Evolutionary conservation across 2,797 vertebrate species (phyloP).

Genomic region (Eidolon dupreanum): DNA sequence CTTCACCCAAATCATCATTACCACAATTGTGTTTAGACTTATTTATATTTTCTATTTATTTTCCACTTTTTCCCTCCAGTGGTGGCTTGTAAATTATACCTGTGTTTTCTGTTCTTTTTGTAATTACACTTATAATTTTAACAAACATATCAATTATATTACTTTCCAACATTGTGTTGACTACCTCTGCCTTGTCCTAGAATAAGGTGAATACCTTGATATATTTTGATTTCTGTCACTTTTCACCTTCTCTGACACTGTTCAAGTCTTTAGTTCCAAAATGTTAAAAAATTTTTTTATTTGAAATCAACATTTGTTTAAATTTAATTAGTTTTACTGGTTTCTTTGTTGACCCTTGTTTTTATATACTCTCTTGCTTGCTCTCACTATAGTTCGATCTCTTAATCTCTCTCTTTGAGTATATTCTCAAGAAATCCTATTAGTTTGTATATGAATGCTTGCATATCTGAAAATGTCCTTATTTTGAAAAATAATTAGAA

Average conservation of each 20-base stretch:
- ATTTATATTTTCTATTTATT: not conserved
- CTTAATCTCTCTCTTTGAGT: not conserved
- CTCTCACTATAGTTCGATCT: not conserved
- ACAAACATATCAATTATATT: not conserved
- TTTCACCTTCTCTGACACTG: not conserved
- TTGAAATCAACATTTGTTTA: not conserved
- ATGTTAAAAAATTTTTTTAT: not conserved
- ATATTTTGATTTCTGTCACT: not conserved
- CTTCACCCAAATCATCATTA: not conserved
- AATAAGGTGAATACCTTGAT: not conserved
- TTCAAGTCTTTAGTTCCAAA: not conserved
- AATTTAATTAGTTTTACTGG: slow-evolving; percentile 14
- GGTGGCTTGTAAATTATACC: not conserved
- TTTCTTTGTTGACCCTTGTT: not conserved
- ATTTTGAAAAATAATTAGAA: slow-evolving; percentile 32
- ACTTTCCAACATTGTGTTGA: not conserved
- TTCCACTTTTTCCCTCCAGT: not conserved
- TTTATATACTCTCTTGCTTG: not conserved
- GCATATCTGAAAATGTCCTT: not conserved
- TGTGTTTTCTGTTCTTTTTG: not conserved
- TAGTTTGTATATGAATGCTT: not conserved
- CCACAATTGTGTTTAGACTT: not conserved
- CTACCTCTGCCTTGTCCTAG: not conserved
- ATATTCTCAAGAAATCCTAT: not conserved
- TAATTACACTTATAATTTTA: not conserved